Conservation (phyloP, 2,888 invertebrate genomes). For the Orthosia cruda region DNA sequence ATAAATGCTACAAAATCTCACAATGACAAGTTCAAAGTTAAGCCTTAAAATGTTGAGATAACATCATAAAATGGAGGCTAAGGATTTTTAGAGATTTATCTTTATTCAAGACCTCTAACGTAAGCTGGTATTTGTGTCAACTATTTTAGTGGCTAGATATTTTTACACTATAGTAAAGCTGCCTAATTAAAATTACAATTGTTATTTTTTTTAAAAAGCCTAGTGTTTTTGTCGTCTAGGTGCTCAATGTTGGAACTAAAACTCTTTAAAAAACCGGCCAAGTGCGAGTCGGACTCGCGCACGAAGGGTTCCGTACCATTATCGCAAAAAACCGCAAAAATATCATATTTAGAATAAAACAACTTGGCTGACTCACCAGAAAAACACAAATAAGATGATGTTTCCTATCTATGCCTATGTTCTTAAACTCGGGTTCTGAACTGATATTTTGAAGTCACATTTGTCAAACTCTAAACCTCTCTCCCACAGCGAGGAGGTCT, state of each 20-base stretch:
- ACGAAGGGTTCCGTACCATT: too few species aligned
- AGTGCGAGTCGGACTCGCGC: too few species aligned
- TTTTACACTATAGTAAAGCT: constrained; percentile 15
- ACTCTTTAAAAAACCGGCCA: too few species aligned
- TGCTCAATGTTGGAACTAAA: background rate
- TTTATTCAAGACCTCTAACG: constrained; percentile 18
- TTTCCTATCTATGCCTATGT: too few species aligned
- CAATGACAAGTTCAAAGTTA: constrained; percentile 28
- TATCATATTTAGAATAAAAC: too few species aligned
- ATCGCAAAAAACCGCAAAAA: too few species aligned
- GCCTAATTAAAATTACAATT: background rate
- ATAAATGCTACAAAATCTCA: background rate
- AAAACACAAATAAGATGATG: background rate
- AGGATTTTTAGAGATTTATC: constrained; percentile 42
- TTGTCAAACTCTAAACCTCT: too few species aligned
- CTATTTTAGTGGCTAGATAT: constrained; percentile 7
- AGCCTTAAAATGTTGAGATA: constrained; percentile 33
- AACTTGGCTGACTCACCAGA: background rate
- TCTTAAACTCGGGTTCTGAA: too few species aligned
- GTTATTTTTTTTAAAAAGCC: background rate
- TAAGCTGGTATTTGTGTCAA: constrained; percentile 18
- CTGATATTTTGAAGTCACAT: too few species aligned
- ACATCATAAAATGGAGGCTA: constrained; percentile 25
- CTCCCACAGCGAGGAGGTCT: too few species aligned
- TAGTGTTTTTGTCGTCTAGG: background rate